Conservation (phyloP, 1,140 invertebrate species). For the Nymphalis io region DNA sequence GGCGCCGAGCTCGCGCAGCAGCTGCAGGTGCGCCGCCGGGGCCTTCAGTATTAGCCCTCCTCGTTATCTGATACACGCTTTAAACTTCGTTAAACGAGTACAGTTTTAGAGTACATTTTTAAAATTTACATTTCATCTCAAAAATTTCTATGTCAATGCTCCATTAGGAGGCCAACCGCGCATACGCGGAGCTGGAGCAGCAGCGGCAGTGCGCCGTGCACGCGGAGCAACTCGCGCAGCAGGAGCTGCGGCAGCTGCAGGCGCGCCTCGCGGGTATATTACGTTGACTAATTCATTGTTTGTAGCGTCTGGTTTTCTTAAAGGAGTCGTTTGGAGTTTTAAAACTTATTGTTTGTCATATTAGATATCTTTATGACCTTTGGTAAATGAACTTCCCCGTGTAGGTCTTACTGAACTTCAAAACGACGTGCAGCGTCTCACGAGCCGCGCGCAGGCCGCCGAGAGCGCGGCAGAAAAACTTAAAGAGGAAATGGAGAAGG, state of each 20-base stretch:
- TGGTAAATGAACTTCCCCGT: too few relatives aligned
- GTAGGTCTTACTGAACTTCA: slow-evolving; percentile 60
- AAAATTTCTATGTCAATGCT: too few relatives aligned
- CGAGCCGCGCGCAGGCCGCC: slow-evolving; percentile 56
- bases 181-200: slow-evolving; percentile 80
- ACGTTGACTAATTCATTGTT: too few relatives aligned
- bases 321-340: too few relatives aligned
- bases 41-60: too few relatives aligned
- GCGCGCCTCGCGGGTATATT: slow-evolving; percentile 55
- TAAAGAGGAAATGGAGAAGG: slow-evolving; percentile 79
- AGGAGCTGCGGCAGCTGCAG: slow-evolving; percentile 58
- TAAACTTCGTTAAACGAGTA: too few relatives aligned
- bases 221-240: slow-evolving; percentile 60
- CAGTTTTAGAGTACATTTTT: too few relatives aligned
- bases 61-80: too few relatives aligned
- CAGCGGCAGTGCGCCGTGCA: slow-evolving; percentile 72
- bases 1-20: slow-evolving; percentile 81
- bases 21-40: slow-evolving; percentile 76
- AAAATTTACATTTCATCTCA: too few relatives aligned
- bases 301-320: too few relatives aligned
- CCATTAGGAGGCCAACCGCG: slow-evolving; percentile 79
- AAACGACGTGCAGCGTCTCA: slow-evolving; percentile 63
- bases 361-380: too few relatives aligned
- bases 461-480: slow-evolving; percentile 68
- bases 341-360: too few relatives aligned